These are phyloP conservation scores for Parazoanthus atlanticus DNA, from an alignment of 92 coral and sea anemone genomes.

Conservation along the genomic window DNA sequence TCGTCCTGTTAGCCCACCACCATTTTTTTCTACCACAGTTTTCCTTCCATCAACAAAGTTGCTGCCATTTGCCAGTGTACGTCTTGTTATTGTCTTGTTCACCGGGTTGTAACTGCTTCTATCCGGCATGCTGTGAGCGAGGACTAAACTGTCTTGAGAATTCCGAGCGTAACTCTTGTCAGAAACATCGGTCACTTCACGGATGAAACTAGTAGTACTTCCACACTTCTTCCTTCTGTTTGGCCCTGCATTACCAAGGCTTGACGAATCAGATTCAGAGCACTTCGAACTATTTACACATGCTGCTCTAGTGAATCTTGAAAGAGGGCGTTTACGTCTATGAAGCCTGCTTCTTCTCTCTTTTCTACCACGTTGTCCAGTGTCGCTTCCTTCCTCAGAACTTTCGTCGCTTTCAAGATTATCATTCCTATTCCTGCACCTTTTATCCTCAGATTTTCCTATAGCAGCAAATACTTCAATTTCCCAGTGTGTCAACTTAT, in stretches of 20 bases:
- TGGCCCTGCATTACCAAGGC: not conserved
- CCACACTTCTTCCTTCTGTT: not conserved
- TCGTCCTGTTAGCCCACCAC: not conserved
- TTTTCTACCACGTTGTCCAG: not conserved
- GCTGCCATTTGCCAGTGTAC: not conserved
- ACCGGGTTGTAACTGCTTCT: not conserved
- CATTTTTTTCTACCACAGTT: not conserved
- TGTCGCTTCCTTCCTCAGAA: not conserved
- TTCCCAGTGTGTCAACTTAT: conserved; percentile 34
- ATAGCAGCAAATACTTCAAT: conserved; percentile 33
- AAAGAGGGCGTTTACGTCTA: not conserved
- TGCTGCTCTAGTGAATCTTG: not conserved
- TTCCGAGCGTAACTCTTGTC: not conserved
- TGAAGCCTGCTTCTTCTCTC: not conserved
- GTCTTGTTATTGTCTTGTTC: not conserved
- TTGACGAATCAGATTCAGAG: not conserved
- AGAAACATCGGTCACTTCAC: not conserved
- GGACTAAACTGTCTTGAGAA: not conserved
- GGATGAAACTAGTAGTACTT: not conserved
- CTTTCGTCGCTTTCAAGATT: not conserved
- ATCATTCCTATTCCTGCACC: conserved; percentile 16
- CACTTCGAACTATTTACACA: not conserved
- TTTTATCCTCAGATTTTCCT: conserved; percentile 23
- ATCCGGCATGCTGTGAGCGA: not conserved
- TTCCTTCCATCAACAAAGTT: not conserved